Evolutionary conservation across 2,888 invertebrate species (phyloP).

Genomic region (Tenthredo notha): DNA sequence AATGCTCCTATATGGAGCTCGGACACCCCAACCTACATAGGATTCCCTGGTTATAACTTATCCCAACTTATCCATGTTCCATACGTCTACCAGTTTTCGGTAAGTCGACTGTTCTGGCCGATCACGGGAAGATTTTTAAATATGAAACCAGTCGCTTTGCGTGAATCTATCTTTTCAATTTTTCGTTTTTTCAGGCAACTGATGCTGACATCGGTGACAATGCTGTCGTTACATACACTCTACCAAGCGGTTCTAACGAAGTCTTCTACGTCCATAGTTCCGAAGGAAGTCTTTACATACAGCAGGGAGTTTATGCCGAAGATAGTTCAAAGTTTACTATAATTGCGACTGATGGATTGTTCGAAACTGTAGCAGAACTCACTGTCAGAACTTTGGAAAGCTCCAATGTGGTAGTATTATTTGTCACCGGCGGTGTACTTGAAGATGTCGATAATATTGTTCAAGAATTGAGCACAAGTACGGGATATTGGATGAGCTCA

Average conservation of each 20-base stretch:
- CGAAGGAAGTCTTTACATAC: conserved; percentile 52
- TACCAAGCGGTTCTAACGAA: conserved; percentile 24
- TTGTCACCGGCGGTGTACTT: conserved; percentile 27
- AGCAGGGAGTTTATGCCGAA: conserved; percentile 5
- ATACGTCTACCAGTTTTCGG: conserved; percentile 45
- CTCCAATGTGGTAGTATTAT: conserved; percentile 39
- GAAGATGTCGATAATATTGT: conserved; percentile 41
- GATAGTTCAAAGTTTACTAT: conserved; percentile 4
- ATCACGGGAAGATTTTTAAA: too few species aligned
- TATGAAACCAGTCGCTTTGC: too few species aligned
- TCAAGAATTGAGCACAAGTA: conserved; percentile 32
- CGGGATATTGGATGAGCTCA: conserved; percentile 41
- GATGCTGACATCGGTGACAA: conserved; percentile 52
- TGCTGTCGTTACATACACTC: conserved; percentile 36
- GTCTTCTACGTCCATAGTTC: conserved; percentile 44
- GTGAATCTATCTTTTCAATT: background rate
- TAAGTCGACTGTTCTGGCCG: background rate
- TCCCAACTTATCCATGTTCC: conserved; percentile 35
- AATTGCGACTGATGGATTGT: conserved; percentile 29
- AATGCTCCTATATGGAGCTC: conserved; percentile 50
- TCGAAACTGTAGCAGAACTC: conserved; percentile 5
- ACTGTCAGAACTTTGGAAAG: conserved; percentile 26
- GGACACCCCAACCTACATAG: conserved; percentile 44
- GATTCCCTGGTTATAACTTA: conserved; percentile 39
- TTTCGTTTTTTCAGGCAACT: conserved; percentile 41